Base-by-base conservation (phyloP, 2,797 vertebrate species). In the Delichon dasypus region DNA sequence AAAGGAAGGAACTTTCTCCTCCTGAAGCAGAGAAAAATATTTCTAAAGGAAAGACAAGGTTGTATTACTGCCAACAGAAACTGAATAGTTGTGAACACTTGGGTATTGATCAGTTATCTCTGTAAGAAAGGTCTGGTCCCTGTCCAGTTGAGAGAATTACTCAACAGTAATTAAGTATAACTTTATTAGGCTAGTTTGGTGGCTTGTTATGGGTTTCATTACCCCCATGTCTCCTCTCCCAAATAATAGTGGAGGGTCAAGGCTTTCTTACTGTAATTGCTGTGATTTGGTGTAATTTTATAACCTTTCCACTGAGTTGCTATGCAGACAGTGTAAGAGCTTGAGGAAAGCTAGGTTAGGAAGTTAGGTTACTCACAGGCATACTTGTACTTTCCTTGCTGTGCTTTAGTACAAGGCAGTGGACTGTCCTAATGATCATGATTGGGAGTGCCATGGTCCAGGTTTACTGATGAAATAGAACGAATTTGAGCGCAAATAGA, bases 181-280 rank as follows among this genome's bases (percentile, higher is more conserved):
- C 26, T 79, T 78, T 45, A 10, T 47, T 71, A 42, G 17, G n/a
- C 9, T 40, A 30, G 5, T 71, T 62, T 4, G 1, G 9, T 53
- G 26, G 7, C 34, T 48, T 42, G 8, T 9, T 53, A 25, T 61
- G n/a, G 13, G 18, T 68, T 68, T 65, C 40, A 23, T 42, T 50
- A 0, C 27, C 0, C 0, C 3, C 8, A 45, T 20, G 38, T 11
- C 38, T 38, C 38, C 38, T 38, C 38, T 5, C 5, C 6, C 38
- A 61, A 57, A 45, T 58, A 54, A 26, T 5, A 50, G 44, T 61
- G 34, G 34, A 36, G 10, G 5, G 4, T 77, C 38, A 48, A 67
- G 30, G 27, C 11, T 13, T 76, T 82, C 75, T 62, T 62, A 13
- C 21, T 38, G 12, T 55, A 17, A 32, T 74, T 58, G 53, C 51